phyloP scores from a whole-genome alignment of 92 coral and sea anemone genomes.

The Zoanthus solanderi region DNA sequence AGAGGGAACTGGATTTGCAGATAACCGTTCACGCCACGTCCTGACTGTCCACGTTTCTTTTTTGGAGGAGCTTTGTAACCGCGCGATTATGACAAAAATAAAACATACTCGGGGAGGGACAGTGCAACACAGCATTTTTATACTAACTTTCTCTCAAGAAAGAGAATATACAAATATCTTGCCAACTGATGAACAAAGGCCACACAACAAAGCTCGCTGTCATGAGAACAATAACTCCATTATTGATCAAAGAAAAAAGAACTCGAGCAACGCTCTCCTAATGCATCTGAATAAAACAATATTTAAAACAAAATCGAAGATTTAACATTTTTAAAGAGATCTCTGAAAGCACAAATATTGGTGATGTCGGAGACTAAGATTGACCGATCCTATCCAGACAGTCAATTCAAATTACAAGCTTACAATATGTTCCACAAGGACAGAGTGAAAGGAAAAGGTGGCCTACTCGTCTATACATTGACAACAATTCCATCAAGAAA shows the following conservation, averaged over 20 bases:
- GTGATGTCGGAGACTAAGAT: neutral
- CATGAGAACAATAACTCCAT: conserved; percentile 41
- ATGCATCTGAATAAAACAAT: conserved; percentile 46
- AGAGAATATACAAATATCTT: too few relatives aligned
- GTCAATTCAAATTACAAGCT: conserved; percentile 42
- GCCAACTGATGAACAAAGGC: too few relatives aligned
- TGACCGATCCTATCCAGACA: neutral
- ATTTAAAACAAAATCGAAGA: conserved; percentile 54
- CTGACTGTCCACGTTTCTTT: too few relatives aligned
- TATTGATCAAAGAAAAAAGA: conserved; percentile 6
- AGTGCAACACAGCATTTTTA: too few relatives aligned
- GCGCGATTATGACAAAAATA: too few relatives aligned
- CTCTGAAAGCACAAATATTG: conserved; percentile 49
- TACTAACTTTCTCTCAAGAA: too few relatives aligned
- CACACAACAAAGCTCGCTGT: neutral
- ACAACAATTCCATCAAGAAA: neutral
- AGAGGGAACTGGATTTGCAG: too few relatives aligned
- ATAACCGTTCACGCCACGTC: too few relatives aligned
- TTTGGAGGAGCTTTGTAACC: too few relatives aligned
- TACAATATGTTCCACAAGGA: conserved; percentile 46
- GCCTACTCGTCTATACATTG: conserved; percentile 17
- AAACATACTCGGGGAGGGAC: too few relatives aligned
- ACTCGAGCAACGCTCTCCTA: conserved; percentile 45
- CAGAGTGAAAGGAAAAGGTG: conserved; percentile 55
- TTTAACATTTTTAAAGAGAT: neutral